Evolutionary conservation across 2,113 vertebrate species (phyloP).

Genomic region (Haplotaxodon microlepis): DNA sequence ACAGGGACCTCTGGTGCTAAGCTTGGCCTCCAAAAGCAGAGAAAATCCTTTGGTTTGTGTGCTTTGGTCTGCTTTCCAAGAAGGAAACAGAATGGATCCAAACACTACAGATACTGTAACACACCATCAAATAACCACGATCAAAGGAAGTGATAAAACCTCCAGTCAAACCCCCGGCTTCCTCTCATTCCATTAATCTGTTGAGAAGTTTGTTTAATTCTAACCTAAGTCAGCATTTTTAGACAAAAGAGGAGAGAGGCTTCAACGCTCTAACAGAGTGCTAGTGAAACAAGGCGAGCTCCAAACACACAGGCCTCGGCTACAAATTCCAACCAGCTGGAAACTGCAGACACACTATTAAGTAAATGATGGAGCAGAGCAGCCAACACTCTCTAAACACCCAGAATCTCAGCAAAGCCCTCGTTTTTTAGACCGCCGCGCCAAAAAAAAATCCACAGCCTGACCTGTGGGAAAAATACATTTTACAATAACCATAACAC

Average conservation of each 20-base stretch:
- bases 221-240: neutral
- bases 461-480: neutral
- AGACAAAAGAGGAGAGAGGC: neutral
- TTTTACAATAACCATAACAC: neutral
- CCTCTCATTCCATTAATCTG: neutral
- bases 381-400: constrained; percentile 56
- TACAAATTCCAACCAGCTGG: constrained; percentile 62
- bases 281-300: constrained; percentile 7
- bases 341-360: constrained; percentile 57
- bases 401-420: constrained; percentile 6
- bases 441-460: neutral
- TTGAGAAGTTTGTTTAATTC: neutral
- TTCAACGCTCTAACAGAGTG: neutral
- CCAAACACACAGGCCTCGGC: constrained; percentile 31
- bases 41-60: constrained; percentile 28
- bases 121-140: constrained; percentile 22
- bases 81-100: neutral
- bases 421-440: neutral
- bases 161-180: neutral
- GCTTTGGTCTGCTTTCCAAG: neutral
- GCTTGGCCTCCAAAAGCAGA: neutral
- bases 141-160: constrained; percentile 21
- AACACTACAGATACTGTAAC: constrained; percentile 5
- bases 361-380: constrained; percentile 51
- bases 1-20: neutral